Evolutionary conservation across 2,888 invertebrate genomes (phyloP).

Genomic region (Drosophila flavopinicola): DNA sequence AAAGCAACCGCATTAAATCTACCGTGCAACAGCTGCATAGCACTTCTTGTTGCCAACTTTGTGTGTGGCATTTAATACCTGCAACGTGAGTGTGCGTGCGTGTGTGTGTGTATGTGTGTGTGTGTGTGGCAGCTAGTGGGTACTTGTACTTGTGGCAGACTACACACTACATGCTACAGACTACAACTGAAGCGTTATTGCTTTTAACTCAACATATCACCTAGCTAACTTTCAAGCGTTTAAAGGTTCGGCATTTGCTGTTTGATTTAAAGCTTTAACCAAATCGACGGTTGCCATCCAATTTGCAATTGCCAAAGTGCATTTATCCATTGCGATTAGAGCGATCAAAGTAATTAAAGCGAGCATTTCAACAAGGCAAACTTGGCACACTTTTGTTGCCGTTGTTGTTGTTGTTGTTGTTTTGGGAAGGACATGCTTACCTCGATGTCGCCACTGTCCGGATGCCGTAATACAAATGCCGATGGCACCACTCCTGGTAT

Average conservation of each 20-base stretch:
- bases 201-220: conserved; percentile 17
- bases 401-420: background rate
- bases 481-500: conserved; percentile 90
- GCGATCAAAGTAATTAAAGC: conserved; percentile 42
- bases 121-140: conserved; percentile 14
- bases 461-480: conserved; percentile 91
- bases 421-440: conserved; percentile 82
- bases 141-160: conserved; percentile 13
- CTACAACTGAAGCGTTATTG: conserved; percentile 3
- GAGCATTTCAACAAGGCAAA: conserved; percentile 24
- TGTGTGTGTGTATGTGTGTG: background rate
- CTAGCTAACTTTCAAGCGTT: conserved; percentile 3
- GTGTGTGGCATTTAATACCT: conserved; percentile 11
- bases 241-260: conserved; percentile 1
- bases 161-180: conserved; percentile 26
- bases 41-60: conserved; percentile 24
- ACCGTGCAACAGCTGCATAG: conserved; percentile 61
- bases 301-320: conserved; percentile 17
- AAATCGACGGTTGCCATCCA: conserved; percentile 13
- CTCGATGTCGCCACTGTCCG: conserved; percentile 89
- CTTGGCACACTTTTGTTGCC: conserved; percentile 2
- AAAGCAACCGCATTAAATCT: conserved; percentile 56
- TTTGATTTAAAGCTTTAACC: background rate
- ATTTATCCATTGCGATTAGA: conserved; percentile 32
- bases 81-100: background rate